phyloP scores from a whole-genome alignment of 2,113 vertebrate species.

The Arizona elegans region DNA sequence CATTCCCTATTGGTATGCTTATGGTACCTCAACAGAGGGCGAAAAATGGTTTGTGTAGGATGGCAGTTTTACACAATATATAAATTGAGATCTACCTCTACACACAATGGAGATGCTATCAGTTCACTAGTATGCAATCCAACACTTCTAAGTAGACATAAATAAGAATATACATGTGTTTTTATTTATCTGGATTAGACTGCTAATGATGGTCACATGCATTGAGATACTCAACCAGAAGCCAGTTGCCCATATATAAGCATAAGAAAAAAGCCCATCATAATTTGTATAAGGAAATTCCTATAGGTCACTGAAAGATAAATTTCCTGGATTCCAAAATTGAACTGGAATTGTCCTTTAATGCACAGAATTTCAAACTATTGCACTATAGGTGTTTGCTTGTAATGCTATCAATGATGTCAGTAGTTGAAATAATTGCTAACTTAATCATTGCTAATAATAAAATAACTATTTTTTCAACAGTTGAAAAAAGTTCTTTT shows the following conservation, averaged over 20 bases:
- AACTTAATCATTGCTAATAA: no score
- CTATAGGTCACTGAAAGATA: not conserved
- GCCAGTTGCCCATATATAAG: not conserved
- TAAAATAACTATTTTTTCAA: no score
- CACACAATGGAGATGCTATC: not conserved
- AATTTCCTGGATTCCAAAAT: not conserved
- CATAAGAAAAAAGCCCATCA: not conserved
- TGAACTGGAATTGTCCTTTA: not conserved
- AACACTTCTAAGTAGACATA: not conserved
- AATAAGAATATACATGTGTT: not conserved
- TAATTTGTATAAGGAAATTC: not conserved
- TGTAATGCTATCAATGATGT: not conserved
- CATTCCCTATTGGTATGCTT: accelerated
- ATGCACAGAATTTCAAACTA: not conserved
- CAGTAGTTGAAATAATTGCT: not conserved
- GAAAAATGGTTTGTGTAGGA: accelerated
- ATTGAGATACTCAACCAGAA: not conserved
- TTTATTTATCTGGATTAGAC: not conserved
- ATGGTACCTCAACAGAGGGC: not conserved
- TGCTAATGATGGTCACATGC: accelerated
- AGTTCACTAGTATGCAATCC: not conserved
- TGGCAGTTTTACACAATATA: not conserved
- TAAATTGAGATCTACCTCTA: not conserved
- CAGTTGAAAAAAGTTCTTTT: not conserved
- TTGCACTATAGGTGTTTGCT: not conserved